phyloP scores from a whole-genome alignment of 2,113 vertebrate genomes.

The Peucedramus taeniatus region DNA sequence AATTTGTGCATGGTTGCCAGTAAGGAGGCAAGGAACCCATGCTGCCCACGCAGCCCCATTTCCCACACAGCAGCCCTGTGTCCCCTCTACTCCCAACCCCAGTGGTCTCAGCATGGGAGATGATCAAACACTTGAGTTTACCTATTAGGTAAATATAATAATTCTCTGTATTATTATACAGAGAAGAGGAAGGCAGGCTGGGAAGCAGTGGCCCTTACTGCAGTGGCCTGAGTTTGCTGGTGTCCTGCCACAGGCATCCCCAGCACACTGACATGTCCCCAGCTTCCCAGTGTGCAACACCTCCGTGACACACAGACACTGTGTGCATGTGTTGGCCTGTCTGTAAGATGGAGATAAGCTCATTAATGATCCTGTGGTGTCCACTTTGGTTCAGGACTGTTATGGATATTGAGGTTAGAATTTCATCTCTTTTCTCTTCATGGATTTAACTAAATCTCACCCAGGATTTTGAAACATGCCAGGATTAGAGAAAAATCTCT shows the following conservation, averaged over 20 bases:
- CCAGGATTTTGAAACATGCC: slow-evolving; percentile 5
- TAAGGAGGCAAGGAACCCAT: neutral
- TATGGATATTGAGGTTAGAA: neutral
- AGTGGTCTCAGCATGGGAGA: fast-evolving
- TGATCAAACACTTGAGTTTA: neutral
- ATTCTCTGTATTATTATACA: no score
- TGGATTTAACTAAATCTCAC: slow-evolving; percentile 37
- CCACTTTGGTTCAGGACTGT: neutral
- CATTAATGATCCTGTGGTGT: fast-evolving
- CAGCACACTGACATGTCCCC: fast-evolving
- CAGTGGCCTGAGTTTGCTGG: fast-evolving
- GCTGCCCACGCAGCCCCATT: neutral
- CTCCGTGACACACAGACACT: fast-evolving
- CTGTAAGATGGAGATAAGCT: neutral
- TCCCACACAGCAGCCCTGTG: fast-evolving
- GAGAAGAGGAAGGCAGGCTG: neutral
- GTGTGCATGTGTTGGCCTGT: fast-evolving
- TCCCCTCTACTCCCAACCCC: neutral
- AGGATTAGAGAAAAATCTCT: slow-evolving; percentile 4
- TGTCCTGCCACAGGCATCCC: neutral
- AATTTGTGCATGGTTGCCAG: fast-evolving
- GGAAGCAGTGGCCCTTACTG: neutral
- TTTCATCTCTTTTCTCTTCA: neutral
- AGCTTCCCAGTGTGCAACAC: fast-evolving
- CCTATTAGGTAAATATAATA: no score